Percentiles rank a stretch among this genome's conserved stretches.
phyloP scores from a whole-genome alignment of 2,888 invertebrate species.

The Zelleria hepariella region DNA sequence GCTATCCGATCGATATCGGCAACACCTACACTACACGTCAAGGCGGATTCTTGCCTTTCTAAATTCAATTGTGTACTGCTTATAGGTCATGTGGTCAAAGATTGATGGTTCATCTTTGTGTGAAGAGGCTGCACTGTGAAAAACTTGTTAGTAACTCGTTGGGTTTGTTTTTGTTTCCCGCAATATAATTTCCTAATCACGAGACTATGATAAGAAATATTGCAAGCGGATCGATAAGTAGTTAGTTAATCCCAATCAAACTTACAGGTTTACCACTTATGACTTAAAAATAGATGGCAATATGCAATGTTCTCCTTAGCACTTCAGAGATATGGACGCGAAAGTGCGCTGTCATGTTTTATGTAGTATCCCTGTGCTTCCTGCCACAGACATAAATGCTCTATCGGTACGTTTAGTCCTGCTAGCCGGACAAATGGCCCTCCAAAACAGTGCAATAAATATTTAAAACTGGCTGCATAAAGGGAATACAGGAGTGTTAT shows the following conservation, averaged over 20 bases:
- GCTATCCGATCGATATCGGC: conserved; percentile 52
- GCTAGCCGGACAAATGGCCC: background rate
- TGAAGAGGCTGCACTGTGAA: background rate
- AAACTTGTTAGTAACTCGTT: too few relatives aligned
- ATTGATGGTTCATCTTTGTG: background rate
- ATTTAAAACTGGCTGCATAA: conserved; percentile 59
- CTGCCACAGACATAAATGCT: background rate
- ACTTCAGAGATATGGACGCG: too few relatives aligned
- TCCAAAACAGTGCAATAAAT: conserved; percentile 56
- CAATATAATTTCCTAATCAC: too few relatives aligned
- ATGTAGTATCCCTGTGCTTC: background rate
- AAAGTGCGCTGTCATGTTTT: too few relatives aligned
- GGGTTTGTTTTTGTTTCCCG: too few relatives aligned
- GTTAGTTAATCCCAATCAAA: too few relatives aligned
- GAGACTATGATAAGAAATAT: too few relatives aligned
- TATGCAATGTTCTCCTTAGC: too few relatives aligned
- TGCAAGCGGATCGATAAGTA: too few relatives aligned
- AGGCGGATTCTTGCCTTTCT: background rate
- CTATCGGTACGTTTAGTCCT: background rate
- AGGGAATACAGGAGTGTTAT: conserved; percentile 61
- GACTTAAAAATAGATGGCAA: too few relatives aligned
- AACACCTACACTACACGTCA: background rate
- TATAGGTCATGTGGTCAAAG: background rate
- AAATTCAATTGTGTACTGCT: background rate
- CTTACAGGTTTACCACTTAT: too few relatives aligned